phyloP scores from a whole-genome alignment of 2,888 invertebrate genomes.

The Mayetiola destructor region DNA sequence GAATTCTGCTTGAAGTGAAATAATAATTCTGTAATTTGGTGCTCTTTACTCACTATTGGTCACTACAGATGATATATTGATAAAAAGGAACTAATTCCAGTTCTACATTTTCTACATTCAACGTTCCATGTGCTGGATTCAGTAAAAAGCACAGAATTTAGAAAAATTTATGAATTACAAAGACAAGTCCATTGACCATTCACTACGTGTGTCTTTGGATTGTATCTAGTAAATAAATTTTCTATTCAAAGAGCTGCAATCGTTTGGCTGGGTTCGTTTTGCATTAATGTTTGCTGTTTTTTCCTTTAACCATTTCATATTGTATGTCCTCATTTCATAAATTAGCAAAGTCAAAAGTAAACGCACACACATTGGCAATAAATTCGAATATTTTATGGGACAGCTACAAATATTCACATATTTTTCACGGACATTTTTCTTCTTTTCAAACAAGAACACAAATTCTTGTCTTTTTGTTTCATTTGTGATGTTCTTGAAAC shows the following conservation, averaged over 20 bases:
- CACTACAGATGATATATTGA: constrained; percentile 11
- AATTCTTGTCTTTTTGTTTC: background rate
- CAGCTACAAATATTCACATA: constrained; percentile 5
- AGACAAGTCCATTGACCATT: background rate
- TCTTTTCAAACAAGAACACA: constrained; percentile 9
- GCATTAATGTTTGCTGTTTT: constrained; percentile 3
- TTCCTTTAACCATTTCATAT: constrained; percentile 6
- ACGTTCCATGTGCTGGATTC: too few relatives aligned
- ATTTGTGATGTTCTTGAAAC: background rate
- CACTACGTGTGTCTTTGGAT: background rate
- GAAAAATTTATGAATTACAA: background rate
- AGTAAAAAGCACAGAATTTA: too few relatives aligned
- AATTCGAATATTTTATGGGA: constrained; percentile 9
- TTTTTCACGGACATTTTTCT: constrained; percentile 1
- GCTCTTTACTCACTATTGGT: too few relatives aligned
- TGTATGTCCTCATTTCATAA: constrained; percentile 12
- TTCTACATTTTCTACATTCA: background rate
- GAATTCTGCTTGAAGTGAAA: too few relatives aligned
- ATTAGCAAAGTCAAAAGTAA: too few relatives aligned
- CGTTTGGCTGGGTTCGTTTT: background rate
- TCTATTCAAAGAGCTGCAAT: constrained; percentile 6
- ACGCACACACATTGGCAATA: constrained; percentile 8
- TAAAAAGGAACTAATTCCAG: background rate
- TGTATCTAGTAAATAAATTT: constrained; percentile 7
- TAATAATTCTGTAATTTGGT: too few relatives aligned